Conservation (phyloP, 2,888 invertebrate species). For the Eristalinus aeneus region DNA sequence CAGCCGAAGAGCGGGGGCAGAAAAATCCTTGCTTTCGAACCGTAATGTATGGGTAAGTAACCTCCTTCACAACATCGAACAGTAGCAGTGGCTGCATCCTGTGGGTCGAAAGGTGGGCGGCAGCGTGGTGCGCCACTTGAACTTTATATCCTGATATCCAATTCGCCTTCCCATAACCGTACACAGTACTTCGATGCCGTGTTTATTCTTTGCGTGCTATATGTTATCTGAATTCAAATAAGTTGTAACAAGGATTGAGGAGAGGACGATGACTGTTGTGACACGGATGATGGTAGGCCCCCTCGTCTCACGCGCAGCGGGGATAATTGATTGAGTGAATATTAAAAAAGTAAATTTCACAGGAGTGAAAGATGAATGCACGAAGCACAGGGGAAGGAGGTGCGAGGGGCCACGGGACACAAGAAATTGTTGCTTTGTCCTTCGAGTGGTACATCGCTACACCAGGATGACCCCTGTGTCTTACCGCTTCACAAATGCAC, state of each 20-base stretch:
- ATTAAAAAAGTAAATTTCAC: conserved; percentile 52
- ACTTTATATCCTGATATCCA: conserved; percentile 33
- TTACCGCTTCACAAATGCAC: conserved; percentile 23
- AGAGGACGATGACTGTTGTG: conserved; percentile 60
- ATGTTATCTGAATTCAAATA: conserved; percentile 57
- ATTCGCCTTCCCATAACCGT: conserved; percentile 3
- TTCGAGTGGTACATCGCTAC: conserved; percentile 33
- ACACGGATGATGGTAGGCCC: conserved; percentile 28
- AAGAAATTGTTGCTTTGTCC: conserved; percentile 51
- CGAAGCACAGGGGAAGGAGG: conserved; percentile 21
- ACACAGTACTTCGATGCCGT: neutral
- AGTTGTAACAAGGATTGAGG: conserved; percentile 55
- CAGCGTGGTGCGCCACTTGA: conserved; percentile 20
- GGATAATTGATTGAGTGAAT: conserved; percentile 69
- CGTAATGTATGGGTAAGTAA: conserved; percentile 55
- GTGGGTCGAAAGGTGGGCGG: neutral
- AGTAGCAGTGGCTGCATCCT: conserved; percentile 8
- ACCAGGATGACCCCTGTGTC: conserved; percentile 28
- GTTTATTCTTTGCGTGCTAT: conserved; percentile 54
- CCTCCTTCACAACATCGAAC: conserved; percentile 24
- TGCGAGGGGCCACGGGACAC: conserved; percentile 22
- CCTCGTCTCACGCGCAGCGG: conserved; percentile 47
- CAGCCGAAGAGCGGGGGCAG: neutral
- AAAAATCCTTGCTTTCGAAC: conserved; percentile 55
- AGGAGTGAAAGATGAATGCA: conserved; percentile 58